Base-by-base conservation (phyloP, 2,888 invertebrate genomes). In the Ariolimax columbianus region DNA sequence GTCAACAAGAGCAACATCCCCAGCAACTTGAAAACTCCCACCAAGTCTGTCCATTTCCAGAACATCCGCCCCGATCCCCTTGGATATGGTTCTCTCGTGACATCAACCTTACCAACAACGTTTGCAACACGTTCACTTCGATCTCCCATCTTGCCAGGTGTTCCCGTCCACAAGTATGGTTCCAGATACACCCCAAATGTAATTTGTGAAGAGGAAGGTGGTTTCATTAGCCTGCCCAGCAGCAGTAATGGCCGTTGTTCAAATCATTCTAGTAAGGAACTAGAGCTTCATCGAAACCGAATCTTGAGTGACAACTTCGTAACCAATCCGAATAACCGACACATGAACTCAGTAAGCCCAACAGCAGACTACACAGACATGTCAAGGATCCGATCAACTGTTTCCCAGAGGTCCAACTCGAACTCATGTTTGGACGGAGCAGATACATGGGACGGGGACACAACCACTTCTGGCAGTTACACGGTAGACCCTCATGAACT, bases 391-490 rank as follows among this genome's bases (percentile, higher is more conserved):
- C 17, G 82, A 55, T 77, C 85, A 1, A 59, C 47, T 70, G 47
- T 73, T n/a, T 75, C 86, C 66, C 84, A 82, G 59, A 73, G 55
- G 47, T 75, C 84, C 0, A 68, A 82, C 9, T 84, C 87, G 1
- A 85, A 80, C 55, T 81, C 85, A 4, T 66, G 77, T 26, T 40
- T 85, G 40, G 85, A 85, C 51, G 75, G 75, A 4, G 36, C 80
- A 6, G 80, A 63, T 36, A 75, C 59, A 38, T 89, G 88, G 88
- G 88, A 88, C 43, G 86, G 84, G 9, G 88, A 87, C 77, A 89
- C 88, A 0, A 88, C 88, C 14, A 89, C 89, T 19, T 89, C 89
- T 30, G 89, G 89, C 19, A 89, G 89, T 66, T 89, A 89, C 68
- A 85, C 87, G 0, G 86, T 89, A 14, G 88, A 88, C 70, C 81